These are phyloP conservation scores for human DNA, from an alignment of 2,113 vertebrate genomes.

Conservation along the genomic window GRCh38 chr21:24227501-24228000, in stretches of 20 bases:
- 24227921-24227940: background rate
- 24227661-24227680: background rate
- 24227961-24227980: background rate
- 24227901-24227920: background rate
- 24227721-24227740: background rate
- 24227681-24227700: background rate
- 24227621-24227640: background rate
- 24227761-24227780: background rate
- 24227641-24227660: background rate
- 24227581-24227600: background rate
- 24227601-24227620: background rate
- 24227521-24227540: background rate
- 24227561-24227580: background rate
- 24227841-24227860: background rate
- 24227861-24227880: background rate
- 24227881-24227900: background rate
- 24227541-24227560: background rate
- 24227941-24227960: background rate
- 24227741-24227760: background rate
- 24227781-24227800: background rate
- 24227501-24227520: background rate
- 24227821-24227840: background rate
- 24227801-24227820: background rate
- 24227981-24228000: background rate
- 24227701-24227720: background rate